Evolutionary conservation across 2,113 vertebrate genomes (phyloP), one percentile per base, ranked within the genome.

Genomic region (Tamias sibiricus): DNA sequence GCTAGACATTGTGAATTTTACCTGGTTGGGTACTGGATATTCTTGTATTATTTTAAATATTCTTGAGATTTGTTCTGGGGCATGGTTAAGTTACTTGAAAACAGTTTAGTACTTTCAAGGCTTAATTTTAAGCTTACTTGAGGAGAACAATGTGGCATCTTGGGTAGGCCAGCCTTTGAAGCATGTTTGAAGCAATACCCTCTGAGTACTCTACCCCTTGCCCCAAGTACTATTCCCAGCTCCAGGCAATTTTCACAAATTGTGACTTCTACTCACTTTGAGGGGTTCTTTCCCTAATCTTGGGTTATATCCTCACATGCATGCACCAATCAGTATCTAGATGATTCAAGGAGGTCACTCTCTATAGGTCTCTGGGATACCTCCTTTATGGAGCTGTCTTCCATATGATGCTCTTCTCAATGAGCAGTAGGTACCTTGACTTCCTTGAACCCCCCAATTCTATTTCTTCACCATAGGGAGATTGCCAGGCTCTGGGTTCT

Each of bases 1-100:
- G 26, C 6, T 49, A 91, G 64, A 86, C 37, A 79, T 69, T 91
- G 40, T 52, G 20, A 71, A 77, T 40, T 90, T 85, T 90, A 71
- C 12, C 32, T 84, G 47, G 5, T 30, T 47, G 9, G 22, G 11
- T 22, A 37, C 32, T 87, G 92, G 44, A 79, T 90, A 59, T 47
- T 85, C 62, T 85, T 68, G 32, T 42, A 40, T 85, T 77, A 32
- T 77, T 90, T 85, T 71, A 69, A 95, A 71, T 71, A 79, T 71
- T 69, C 24, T 69, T 79, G 37, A 69, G 26, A 10, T 71, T 71
- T 59, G 42, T 77, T 37, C 35, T 72, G 42, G 66, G 22, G 26
- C 22, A 72, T 22, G 16, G 4, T 62, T 83, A 62, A 74, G 40
- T 74, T 59, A 24, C n/a, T 62, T 74, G 52, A 83, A 71, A 37